Base-by-base conservation (phyloP, 2,797 vertebrate species). In the Gymnopithys bicolor region DNA sequence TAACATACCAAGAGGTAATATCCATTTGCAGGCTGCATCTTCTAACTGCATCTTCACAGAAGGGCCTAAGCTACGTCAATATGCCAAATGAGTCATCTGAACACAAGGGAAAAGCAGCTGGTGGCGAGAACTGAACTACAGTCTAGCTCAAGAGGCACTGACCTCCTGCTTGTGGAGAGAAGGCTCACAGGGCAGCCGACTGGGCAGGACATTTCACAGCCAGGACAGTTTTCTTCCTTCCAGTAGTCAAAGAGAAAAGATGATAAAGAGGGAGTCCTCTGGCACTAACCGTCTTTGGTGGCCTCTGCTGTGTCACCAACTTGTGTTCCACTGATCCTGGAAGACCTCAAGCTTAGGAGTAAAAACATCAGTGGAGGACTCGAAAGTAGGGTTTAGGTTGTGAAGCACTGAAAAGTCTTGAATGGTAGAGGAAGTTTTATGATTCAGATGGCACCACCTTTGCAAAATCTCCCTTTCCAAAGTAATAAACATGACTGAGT, bases 1-100 rank as follows among this genome's bases (percentile, higher is more conserved):
- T 78, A 30, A 81, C 0, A 9, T n/a, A 83, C 32, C 15, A 64
- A 74, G 49, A 10, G 49, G 43, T 53, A 81, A 30, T 17, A 49
- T 19, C 59, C 66, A 35, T 75, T 82, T 86, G 27, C 43, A 73
- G 66, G 46, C 27, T 77, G 39, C 33, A 33, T 33, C 33, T 33
- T 28, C 75, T 62, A 28, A 67, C n/a, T 60, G 3, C 41, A 27
- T 58, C 43, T 84, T 86, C 71, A 59, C 18, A 92, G 56, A 27
- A 19, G 48, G 19, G 87, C n/a, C 49, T 71, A 49, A 56, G 33
- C 25, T n/a, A 69, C 0, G 0, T 33, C 39, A 52, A 7, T 17
- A 45, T 5, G 11, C 32, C 55, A 35, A 91, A 80, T 37, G 35
- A 87, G 28, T 37, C 51, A 67, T 5, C 56, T 60, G 35, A 74